Evolutionary conservation across 2,797 vertebrate genomes (phyloP), one percentile per base, ranked within the genome.

Genomic region (Hypotaenidia okinawae): DNA sequence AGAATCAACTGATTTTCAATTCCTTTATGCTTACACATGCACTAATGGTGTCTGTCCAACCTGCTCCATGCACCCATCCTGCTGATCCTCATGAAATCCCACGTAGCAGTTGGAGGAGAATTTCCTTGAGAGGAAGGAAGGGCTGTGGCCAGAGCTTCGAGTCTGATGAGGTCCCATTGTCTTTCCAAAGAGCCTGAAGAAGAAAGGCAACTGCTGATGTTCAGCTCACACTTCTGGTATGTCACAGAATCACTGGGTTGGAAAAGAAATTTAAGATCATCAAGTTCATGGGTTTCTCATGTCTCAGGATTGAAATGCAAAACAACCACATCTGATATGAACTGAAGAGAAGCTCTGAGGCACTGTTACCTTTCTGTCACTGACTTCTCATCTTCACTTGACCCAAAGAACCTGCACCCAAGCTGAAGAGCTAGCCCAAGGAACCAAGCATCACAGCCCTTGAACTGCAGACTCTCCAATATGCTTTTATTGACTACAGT

Each of bases 401-500:
- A 16, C 30, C 5, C 3, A 19, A 49, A 0, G 9, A 67, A 8
- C 35, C 57, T 22, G 52, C 69, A 66, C 2, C 54, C 82, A n/a
- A 75, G 25, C 24, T 19, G 5, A 39, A 87, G 63, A 72, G 33
- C n/a, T 27, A 17, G 41, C 24, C 67, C 58, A 28, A 52, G 59
- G 54, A 61, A 49, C 57, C 32, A 55, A 66, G 18, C 57, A 14
- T 12, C 27, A 11, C n/a, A 78, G 84, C 52, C 37, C 41, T 0
- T 3, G 13, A 82, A 64, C 6, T 51, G 75, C 67, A 80, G 69
- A 70, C 7, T 70, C 96, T 87, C 93, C 43, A 81, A 92, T 93
- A 82, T 49, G 80, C 82, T 93, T 92, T 69, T 63, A 92, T 83
- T 73, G 93, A 96, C 94, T 68, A 43, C 94, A 95, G 80, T 32